Evolutionary conservation across 2,113 vertebrate genomes (phyloP), one percentile per base, ranked within the genome.

Genomic region (Centropus bengalensis): DNA sequence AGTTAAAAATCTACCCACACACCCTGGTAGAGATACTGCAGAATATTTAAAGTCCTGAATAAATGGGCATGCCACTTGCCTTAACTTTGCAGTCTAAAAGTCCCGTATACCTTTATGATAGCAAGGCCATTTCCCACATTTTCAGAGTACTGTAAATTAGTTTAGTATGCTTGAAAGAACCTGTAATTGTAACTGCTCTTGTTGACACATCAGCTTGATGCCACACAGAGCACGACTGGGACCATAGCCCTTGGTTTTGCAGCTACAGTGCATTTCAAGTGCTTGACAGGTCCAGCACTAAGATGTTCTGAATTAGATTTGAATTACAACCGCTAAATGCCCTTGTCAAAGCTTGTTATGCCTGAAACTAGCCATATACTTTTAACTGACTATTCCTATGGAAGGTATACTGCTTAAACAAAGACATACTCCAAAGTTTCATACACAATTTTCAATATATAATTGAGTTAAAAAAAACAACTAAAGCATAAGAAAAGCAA

Each of bases 231-330:
- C 98, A 97, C 97, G 97, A 98, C 97, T 98, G 98, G 98, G 98
- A 98, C 97, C 94, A 82, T 97, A 98, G 98, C 97, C 96, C 96
- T 97, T 96, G 96, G 96, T 97, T 98, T 97, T 98, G 96, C 97
- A 97, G 98, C 97, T 98, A 97, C 98, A 98, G 98, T 97, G 98
- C 98, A 98, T 99, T 99, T 99, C 98, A 98, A 98, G 97, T 79
- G 98, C 98, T 98, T 99, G 99, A 99, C 99, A 99, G 99, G 98
- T 99, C 98, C 98, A 98, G 99, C 97, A 98, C 99, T 99, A 99
- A 99, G 99, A 99, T 99, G 99, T 99, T 99, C 99, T 99, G 99
- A 99, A 99, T 99, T 99, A 99, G 99, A 99, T 99, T 99, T 99
- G 99, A 99, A 99, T 99, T 99, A 99, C 99, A 99, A 99, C 99